These are phyloP conservation scores for Carassius gibelio DNA, from an alignment of 2,113 vertebrate species.

Conservation along the genomic window DNA sequence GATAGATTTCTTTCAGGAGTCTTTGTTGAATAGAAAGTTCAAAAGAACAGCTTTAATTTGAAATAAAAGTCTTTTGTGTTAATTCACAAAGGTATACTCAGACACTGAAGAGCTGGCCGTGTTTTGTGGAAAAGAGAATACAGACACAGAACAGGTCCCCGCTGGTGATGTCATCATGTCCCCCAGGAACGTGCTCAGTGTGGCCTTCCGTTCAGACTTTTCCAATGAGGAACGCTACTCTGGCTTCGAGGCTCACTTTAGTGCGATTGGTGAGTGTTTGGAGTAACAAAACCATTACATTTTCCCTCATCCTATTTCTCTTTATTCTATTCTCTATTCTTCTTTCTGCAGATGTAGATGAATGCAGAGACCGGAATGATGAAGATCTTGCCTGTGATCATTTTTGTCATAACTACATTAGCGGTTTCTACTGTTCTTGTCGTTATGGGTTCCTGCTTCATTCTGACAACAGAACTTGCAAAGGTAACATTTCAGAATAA, in stretches of 20 bases:
- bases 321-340: neutral
- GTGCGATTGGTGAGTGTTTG: slow-evolving; percentile 78
- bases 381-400: slow-evolving; percentile 89
- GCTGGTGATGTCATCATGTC: slow-evolving; percentile 79
- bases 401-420: slow-evolving; percentile 94
- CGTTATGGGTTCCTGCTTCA: slow-evolving; percentile 93
- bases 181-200: slow-evolving; percentile 78
- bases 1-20: neutral
- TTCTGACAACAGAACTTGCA: slow-evolving; percentile 93
- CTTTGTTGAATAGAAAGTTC: neutral
- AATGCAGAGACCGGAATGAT: slow-evolving; percentile 82
- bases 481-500: slow-evolving; percentile 76
- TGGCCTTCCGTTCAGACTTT: slow-evolving; percentile 90
- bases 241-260: slow-evolving; percentile 91
- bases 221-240: slow-evolving; percentile 91
- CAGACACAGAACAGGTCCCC: slow-evolving; percentile 88
- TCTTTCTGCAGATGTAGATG: slow-evolving; percentile 84
- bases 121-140: slow-evolving; percentile 87
- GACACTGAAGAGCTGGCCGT: slow-evolving; percentile 82
- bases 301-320: neutral
- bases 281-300: neutral
- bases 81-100: slow-evolving; percentile 79
- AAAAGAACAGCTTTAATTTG: neutral
- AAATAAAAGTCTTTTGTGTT: neutral
- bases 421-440: slow-evolving; percentile 96